Base-by-base conservation (phyloP, 1,140 invertebrate species). In the Drosophila kikkawai region DNA sequence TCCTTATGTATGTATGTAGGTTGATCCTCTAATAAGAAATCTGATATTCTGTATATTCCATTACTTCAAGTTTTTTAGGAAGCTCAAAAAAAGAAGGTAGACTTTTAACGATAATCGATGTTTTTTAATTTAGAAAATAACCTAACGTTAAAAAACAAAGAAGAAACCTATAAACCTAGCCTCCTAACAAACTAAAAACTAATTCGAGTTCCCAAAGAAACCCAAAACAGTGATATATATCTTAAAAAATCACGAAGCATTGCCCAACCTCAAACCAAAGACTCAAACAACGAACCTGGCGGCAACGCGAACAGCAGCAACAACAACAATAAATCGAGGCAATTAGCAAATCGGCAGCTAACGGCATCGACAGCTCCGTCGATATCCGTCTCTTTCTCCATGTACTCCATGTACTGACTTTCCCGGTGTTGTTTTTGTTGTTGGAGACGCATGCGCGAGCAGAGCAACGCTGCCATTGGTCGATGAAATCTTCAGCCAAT, bases 241-340 rank as follows among this genome's bases (percentile, higher is more conserved):
- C 51, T 45, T 6, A n/a, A 51, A 9, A 74, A 32, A 34, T 15
- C 29, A 32, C 58, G 37, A 58, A 42, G 9, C 29, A 4, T 67
- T 67, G 22, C 69, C 32, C 29, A 56, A 64, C 63, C 83, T 78
- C 77, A 87, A 91, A 91, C 88, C 73, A 91, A 91, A 91, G 88
- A 91, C 88, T 91, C 34, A 91, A 91, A 73, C 81, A 58, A 87
- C 87, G 65, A 91, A 87, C 87, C 75, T 56, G 65, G 51, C 39
- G 37, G 26, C 34, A 48, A 15, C 19, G 73, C 39, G 61, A 74
- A 41, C 77, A 73, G 41, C 37, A 42, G 58, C 45, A 63, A 55
- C 39, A 79, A 34, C 34, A 58, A n/a, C 32, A 22, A 9, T 4
- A 26, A 53, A 61, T 41, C 29, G 44, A 26, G 58, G 19, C 79